Evolutionary conservation across 2,888 invertebrate species (phyloP).

Genomic region (Leucoma salicis): DNA sequence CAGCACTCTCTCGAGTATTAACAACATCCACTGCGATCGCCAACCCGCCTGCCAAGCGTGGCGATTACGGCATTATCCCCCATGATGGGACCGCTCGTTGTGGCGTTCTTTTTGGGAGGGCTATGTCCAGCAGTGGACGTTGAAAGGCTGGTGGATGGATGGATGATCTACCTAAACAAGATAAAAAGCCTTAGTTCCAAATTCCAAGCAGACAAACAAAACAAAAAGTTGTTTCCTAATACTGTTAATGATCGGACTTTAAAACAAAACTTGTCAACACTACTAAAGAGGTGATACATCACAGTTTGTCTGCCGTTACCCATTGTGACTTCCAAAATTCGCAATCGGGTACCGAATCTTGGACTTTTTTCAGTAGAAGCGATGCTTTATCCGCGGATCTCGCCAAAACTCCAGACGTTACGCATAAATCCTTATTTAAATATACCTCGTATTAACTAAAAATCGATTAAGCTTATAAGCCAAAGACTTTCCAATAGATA

Average conservation of each 20-base stretch:
- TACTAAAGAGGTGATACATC: slow-evolving; percentile 48
- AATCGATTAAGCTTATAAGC: slow-evolving; percentile 37
- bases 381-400: slow-evolving; percentile 76
- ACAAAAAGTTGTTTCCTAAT: slow-evolving; percentile 28
- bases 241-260: slow-evolving; percentile 32
- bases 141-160: no score
- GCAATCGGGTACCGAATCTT: slow-evolving; percentile 56
- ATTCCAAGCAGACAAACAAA: slow-evolving; percentile 15
- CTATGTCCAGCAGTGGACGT: no score
- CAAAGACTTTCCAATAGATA: slow-evolving; percentile 26
- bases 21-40: no score
- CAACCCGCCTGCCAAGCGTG: no score
- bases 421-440: slow-evolving; percentile 82
- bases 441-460: slow-evolving; percentile 55
- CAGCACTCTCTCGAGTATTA: no score
- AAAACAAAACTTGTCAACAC: slow-evolving; percentile 33
- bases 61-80: no score
- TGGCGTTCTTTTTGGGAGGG: no score
- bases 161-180: no score
- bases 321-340: slow-evolving; percentile 57
- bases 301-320: slow-evolving; percentile 40
- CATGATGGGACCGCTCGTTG: no score
- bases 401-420: slow-evolving; percentile 79
- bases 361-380: slow-evolving; percentile 59
- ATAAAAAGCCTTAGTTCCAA: neutral